These are phyloP conservation scores for Merluccius polli DNA, from an alignment of 2,797 vertebrate species.

Conservation along the genomic window DNA sequence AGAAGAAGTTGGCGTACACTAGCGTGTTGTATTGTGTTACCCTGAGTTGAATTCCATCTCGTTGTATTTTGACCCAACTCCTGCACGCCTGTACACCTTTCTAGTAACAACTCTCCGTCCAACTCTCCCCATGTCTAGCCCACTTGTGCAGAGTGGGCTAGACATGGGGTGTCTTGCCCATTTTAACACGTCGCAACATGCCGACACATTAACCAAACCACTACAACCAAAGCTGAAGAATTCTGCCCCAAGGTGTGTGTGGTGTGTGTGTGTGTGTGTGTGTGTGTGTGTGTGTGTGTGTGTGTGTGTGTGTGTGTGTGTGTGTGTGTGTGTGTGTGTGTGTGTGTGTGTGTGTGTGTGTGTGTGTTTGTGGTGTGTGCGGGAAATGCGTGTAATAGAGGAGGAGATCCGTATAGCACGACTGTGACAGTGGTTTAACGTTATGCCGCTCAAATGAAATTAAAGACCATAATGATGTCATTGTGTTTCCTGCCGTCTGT, in stretches of 20 bases:
- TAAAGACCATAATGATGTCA: too few relatives aligned
- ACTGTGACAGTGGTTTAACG: not conserved
- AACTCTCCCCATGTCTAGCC: too few relatives aligned
- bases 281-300: too few relatives aligned
- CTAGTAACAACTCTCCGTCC: too few relatives aligned
- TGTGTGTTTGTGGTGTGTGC: not conserved
- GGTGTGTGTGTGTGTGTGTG: constrained; percentile 9
- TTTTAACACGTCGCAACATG: constrained; percentile 55
- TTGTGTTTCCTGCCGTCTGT: too few relatives aligned
- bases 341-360: not conserved
- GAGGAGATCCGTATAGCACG: not conserved
- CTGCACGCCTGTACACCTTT: too few relatives aligned
- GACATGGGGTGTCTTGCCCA: constrained; percentile 7
- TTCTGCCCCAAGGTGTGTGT: constrained; percentile 43
- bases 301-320: too few relatives aligned
- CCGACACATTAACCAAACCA: constrained; percentile 34
- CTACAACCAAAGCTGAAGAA: constrained; percentile 31
- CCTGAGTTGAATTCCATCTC: too few relatives aligned
- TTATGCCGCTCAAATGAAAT: not conserved
- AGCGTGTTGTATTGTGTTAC: too few relatives aligned
- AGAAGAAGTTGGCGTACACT: too few relatives aligned
- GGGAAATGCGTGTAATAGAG: not conserved
- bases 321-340: not conserved
- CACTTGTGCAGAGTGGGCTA: not conserved
- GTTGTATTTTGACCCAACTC: too few relatives aligned